phyloP scores from a whole-genome alignment of 2,888 invertebrate species.

The Lithophane semibrunnea region DNA sequence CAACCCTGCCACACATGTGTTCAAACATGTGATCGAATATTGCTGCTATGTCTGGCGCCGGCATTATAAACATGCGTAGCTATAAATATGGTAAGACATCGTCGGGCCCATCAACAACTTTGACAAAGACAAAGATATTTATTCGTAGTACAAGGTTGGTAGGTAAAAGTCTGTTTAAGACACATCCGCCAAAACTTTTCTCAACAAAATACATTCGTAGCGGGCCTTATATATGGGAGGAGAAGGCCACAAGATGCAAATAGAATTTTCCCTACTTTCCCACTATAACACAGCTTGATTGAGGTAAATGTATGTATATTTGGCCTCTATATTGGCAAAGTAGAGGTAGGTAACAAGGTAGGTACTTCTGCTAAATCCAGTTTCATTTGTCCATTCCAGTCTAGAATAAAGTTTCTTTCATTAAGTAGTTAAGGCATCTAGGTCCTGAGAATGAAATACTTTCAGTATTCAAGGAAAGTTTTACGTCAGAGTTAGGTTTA shows the following conservation, averaged over 20 bases:
- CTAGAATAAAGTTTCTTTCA: conserved; percentile 31
- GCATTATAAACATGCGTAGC: conserved; percentile 1
- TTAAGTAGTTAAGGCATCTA: conserved; percentile 22
- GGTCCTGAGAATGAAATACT: conserved; percentile 13
- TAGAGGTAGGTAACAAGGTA: not conserved
- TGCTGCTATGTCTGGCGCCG: too few species aligned
- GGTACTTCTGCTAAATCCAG: not conserved
- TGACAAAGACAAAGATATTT: not conserved
- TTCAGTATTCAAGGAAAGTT: conserved; percentile 17
- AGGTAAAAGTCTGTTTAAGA: not conserved
- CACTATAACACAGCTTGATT: conserved; percentile 11
- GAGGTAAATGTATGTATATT: conserved; percentile 14
- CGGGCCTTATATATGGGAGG: not conserved
- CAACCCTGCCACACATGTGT: too few species aligned
- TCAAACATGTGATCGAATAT: too few species aligned
- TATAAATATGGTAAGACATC: conserved; percentile 5
- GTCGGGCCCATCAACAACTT: conserved; percentile 11
- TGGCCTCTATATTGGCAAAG: not conserved
- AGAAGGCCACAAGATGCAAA: conserved; percentile 15
- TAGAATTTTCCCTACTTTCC: conserved; percentile 13
- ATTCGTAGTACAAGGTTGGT: not conserved
- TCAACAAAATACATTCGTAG: not conserved
- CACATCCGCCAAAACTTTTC: not conserved
- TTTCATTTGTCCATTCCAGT: conserved; percentile 29
- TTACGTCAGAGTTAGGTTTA: conserved; percentile 7